phyloP scores from a whole-genome alignment of 2,113 vertebrate genomes.

The Pseudorhombus dupliciocellatus region DNA sequence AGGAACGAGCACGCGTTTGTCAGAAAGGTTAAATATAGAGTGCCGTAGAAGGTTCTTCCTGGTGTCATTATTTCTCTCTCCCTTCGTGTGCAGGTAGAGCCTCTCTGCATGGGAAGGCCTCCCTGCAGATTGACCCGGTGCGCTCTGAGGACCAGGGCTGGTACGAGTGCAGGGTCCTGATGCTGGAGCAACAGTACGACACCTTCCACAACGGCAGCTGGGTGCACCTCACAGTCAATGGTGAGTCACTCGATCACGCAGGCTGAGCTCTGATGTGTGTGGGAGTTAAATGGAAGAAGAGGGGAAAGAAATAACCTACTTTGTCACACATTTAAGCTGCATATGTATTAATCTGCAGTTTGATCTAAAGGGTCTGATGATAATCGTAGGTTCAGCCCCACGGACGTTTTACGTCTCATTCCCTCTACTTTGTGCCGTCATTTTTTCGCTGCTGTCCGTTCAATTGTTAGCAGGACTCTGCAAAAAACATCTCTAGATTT shows the following conservation, averaged over 20 bases:
- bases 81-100: conserved; percentile 85
- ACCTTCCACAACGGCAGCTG: conserved; percentile 99
- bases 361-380: conserved; percentile 7
- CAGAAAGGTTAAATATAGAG: neutral
- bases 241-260: conserved; percentile 76
- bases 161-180: conserved; percentile 98
- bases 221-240: conserved; percentile 98
- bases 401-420: no score
- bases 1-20: conserved; percentile 7
- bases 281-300: neutral
- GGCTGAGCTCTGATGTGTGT: neutral
- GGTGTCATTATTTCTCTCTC: neutral
- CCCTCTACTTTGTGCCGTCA: no score
- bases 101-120: conserved; percentile 95
- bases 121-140: conserved; percentile 93
- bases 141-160: conserved; percentile 98
- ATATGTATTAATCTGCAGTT: neutral
- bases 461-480: no score
- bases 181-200: conserved; percentile 97
- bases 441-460: no score
- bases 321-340: neutral
- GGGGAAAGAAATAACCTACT: neutral
- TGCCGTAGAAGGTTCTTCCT: no score
- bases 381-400: neutral
- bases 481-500: no score